Base-by-base conservation (phyloP, 1,140 invertebrate species). In the Drosophila persimilis region DNA sequence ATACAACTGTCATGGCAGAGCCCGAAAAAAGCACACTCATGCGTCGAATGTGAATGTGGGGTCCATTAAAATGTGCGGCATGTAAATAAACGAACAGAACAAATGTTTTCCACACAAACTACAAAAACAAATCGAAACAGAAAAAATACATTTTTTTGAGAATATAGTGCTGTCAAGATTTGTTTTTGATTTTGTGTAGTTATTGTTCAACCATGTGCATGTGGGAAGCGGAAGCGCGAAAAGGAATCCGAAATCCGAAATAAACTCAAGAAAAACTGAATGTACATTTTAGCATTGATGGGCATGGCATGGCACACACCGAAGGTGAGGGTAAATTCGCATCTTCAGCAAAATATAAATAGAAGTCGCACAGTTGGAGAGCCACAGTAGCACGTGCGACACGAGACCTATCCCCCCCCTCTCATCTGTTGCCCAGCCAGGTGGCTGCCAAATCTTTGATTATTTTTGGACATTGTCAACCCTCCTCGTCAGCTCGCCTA, bases 381-480 rank as follows among this genome's bases (percentile, higher is more conserved):
- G 62, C 46, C 43, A 41, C 35, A 51, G 50, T 31, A 57, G 65
- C 80, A 86, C 81, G 80, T 85, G 80, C 51, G 63, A 48, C 81
- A 86, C 80, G 81, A 77, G 81, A 80, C 67, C 22, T 22, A 22
- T 8, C 20, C 35, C 8, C 8, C 15, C 17, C 9, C 11, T 7
- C 20, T 31, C 55, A 46, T 48, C n/a, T 20, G 44, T 9, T 50
- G 59, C 59, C 48, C 71, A 59, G 52, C 48, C 73, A 75, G 73
- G 73, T 3, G 45, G 15, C 52, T 57, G 66, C 52, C 53, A 45
- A 64, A 74, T 74, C 43, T 51, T 41, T 53, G 63, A 57, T 65
- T 84, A 84, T 85, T 80, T 85, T 85, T 60, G 66, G 77, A 79
- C 46, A 53, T 62, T 62, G 56, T 66, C 60, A 62, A 64, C 57